A percentile compares a stretch with the other conserved stretches of the same genome.
Evolutionary conservation across 2,113 vertebrate genomes (phyloP).

Genomic region (Nycticorax nycticorax): DNA sequence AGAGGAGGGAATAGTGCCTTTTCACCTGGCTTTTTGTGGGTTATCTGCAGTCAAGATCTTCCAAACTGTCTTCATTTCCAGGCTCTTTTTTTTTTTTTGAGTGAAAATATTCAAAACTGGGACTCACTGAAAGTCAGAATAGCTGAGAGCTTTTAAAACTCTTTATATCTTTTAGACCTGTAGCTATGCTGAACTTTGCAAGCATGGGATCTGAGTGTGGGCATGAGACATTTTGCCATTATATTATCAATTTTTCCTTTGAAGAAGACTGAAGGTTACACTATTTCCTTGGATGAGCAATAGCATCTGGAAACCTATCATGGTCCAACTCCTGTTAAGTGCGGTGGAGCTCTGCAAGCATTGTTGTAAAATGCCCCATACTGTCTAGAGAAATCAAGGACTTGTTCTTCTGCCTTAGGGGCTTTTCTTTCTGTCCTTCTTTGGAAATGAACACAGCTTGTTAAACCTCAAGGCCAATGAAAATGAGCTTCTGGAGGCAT

Average conservation of each 20-base stretch:
- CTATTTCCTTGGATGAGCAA: background rate
- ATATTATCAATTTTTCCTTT: background rate
- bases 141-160: background rate
- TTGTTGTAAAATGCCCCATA: background rate
- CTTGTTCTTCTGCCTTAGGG: background rate
- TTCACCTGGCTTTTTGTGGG: background rate
- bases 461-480: background rate
- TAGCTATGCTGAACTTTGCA: background rate
- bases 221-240: background rate
- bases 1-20: background rate
- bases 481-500: background rate
- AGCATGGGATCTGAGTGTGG: background rate
- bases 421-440: slow-evolving; percentile 3
- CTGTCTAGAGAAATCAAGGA: background rate
- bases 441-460: background rate
- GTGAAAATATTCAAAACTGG: background rate
- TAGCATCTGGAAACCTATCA: background rate
- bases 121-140: background rate
- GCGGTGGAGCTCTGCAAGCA: background rate
- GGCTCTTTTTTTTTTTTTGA: background rate
- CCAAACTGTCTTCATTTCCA: background rate
- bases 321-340: background rate
- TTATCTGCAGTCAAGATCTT: background rate
- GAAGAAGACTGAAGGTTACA: background rate
- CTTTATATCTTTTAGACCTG: background rate